Conservation (phyloP, 2,113 vertebrate genomes). For the Lepisosteus osseus region DNA sequence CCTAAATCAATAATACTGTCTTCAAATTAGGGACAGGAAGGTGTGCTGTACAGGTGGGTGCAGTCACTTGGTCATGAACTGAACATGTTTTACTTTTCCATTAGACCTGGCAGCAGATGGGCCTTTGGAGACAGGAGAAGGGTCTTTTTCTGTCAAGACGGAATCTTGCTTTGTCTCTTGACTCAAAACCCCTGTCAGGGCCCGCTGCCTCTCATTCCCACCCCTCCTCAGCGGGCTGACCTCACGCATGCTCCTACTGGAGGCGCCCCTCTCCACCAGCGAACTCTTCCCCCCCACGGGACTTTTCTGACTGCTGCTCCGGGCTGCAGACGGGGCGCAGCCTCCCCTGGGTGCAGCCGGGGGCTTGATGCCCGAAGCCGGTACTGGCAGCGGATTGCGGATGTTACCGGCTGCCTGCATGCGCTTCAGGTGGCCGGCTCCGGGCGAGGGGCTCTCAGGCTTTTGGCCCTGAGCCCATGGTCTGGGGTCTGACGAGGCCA, state of each 20-base stretch:
- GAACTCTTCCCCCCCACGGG: constrained; percentile 55
- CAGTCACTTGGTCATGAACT: constrained; percentile 59
- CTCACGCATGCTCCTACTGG: constrained; percentile 47
- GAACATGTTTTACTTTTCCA: constrained; percentile 61
- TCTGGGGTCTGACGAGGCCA: constrained; percentile 19
- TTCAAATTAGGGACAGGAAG: constrained; percentile 48
- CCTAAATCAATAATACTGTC: constrained; percentile 43
- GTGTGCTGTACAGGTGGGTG: constrained; percentile 27
- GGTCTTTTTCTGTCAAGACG: constrained; percentile 50
- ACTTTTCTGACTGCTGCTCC: constrained; percentile 50
- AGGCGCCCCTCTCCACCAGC: constrained; percentile 34
- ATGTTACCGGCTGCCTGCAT: constrained; percentile 67
- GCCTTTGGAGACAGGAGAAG: constrained; percentile 43
- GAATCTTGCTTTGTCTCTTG: constrained; percentile 38
- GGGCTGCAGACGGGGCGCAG: constrained; percentile 43
- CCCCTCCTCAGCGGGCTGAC: constrained; percentile 41
- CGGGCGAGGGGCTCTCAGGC: constrained; percentile 36
- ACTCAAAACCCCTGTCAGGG: constrained; percentile 26
- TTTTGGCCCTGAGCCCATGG: constrained; percentile 32
- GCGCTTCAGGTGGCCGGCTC: constrained; percentile 48
- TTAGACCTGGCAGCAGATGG: constrained; percentile 44
- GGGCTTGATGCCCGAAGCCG: constrained; percentile 32
- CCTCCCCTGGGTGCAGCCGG: constrained; percentile 31
- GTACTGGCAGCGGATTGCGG: constrained; percentile 47
- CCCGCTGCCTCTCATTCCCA: constrained; percentile 40